Evolutionary conservation across 2,888 invertebrate species (phyloP), one percentile per base, ranked within the genome.

Genomic region (Sinelater perroti): DNA sequence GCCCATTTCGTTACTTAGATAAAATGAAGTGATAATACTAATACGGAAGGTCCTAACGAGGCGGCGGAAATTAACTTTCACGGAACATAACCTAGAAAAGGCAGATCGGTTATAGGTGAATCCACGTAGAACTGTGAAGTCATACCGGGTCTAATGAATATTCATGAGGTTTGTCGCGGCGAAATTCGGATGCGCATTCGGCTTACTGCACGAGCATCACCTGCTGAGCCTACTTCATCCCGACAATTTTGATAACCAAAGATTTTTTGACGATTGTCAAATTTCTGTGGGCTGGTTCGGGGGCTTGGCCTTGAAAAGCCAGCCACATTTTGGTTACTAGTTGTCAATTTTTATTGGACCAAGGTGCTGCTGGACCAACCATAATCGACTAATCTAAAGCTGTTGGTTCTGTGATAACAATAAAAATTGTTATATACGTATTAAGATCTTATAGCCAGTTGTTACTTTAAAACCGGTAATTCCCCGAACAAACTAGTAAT

Each of bases 1-100:
- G 64, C 88, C 88, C 88, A 88, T 88, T 70, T 40, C 21, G 1
- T 2, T 2, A 13, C n/a, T 33, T 30, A 24, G 13, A 18, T 6
- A 46, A 10, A 14, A 40, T n/a, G 31, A 20, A 30, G 16, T 14
- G 26, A 52, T 44, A 11, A 21, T n/a, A 18, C 8, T 44, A 44
- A 26, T 26, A 18, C 26, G 28, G 13, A 16, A 26, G 8, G 26
- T 44, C 13, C 35, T 3, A 30, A 30, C 11, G 30, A 30, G 11
- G 30, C 38, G 33, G 35, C 18, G 18, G 14, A 26, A 26, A 7
- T 1, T 10, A 50, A 47, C 57, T 53, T 58, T 58, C 57, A 55
- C 55, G 45, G 35, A 17, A 60, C 60, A 60, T 60, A 60, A 60
- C 60, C 60, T 60, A 59, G 11, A 60, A 60, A 59, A 35, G 42